Evolutionary conservation across 2,113 vertebrate genomes (phyloP).

Genomic region (Mandrillus leucophaeus): DNA sequence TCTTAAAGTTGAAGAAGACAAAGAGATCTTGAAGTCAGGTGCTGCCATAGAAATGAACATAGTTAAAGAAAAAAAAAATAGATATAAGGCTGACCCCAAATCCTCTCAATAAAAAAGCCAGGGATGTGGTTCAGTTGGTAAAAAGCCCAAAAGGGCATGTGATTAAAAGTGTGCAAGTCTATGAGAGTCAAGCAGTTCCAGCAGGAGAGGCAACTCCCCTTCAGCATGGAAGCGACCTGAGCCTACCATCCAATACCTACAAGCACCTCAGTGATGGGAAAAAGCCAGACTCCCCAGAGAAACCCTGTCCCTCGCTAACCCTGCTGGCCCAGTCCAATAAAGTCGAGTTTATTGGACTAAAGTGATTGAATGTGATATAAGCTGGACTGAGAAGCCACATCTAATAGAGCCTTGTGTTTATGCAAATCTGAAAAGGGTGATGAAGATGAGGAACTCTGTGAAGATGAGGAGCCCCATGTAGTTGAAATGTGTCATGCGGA

Average conservation of each 20-base stretch:
- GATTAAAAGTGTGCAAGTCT: neutral
- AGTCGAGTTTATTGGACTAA: too few relatives aligned
- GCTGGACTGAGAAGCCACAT: too few relatives aligned
- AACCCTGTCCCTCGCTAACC: neutral
- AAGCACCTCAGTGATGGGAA: neutral
- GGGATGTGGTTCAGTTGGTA: neutral
- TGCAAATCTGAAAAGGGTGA: neutral
- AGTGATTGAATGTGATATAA: neutral
- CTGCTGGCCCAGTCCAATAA: too few relatives aligned
- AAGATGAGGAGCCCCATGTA: neutral
- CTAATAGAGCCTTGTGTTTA: neutral
- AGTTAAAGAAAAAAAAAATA: neutral
- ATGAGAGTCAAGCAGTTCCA: conserved; percentile 7
- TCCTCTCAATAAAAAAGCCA: neutral
- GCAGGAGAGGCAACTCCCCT: neutral
- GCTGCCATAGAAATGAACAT: neutral
- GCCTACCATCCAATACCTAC: too few relatives aligned
- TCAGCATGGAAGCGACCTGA: neutral
- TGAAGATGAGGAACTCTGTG: neutral
- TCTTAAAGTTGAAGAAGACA: neutral
- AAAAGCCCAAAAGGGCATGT: neutral
- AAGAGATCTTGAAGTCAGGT: neutral
- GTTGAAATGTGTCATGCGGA: too few relatives aligned
- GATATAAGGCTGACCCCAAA: neutral
- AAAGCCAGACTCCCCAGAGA: neutral